A percentile compares a stretch with the other conserved stretches of the same genome.
These are phyloP conservation scores for Xiphias gladius DNA, from an alignment of 2,113 vertebrate genomes.

Conservation along the genomic window DNA sequence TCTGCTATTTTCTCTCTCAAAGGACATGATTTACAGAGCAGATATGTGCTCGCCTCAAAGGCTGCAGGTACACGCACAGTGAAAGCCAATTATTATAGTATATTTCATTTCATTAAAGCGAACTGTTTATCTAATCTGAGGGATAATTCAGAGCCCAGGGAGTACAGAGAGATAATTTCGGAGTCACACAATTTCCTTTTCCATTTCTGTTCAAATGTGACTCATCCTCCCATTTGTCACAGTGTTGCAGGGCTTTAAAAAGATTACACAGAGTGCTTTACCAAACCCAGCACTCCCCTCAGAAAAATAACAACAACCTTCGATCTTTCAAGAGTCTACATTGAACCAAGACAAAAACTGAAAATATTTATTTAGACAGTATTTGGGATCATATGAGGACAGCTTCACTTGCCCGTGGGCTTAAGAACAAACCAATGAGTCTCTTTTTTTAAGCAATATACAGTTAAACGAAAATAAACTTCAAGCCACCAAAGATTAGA, in stretches of 20 bases:
- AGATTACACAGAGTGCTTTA: slow-evolving; percentile 52
- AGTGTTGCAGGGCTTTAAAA: slow-evolving; percentile 60
- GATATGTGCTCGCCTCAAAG: slow-evolving; percentile 17
- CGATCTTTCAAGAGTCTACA: slow-evolving; percentile 34
- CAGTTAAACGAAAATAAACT: not conserved
- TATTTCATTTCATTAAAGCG: slow-evolving; percentile 49
- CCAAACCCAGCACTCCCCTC: slow-evolving; percentile 19
- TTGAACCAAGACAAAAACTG: slow-evolving; percentile 32
- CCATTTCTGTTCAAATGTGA: slow-evolving; percentile 62
- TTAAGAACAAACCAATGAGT: slow-evolving; percentile 12
- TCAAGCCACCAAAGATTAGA: not conserved
- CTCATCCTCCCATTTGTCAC: slow-evolving; percentile 65
- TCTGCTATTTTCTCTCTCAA: no score
- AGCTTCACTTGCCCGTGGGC: slow-evolving; percentile 7
- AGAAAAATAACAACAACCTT: slow-evolving; percentile 47
- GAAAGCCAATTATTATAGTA: slow-evolving; percentile 52
- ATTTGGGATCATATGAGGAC: slow-evolving; percentile 28
- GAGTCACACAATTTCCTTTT: slow-evolving; percentile 53
- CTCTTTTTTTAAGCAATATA: slow-evolving; percentile 14
- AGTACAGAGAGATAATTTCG: slow-evolving; percentile 45
- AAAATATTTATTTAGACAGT: slow-evolving; percentile 32
- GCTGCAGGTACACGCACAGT: slow-evolving; percentile 34
- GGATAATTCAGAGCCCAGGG: slow-evolving; percentile 41
- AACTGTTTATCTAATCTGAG: slow-evolving; percentile 50
- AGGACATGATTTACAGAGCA: no score